Conservation (phyloP, 2,113 vertebrate genomes). For the Fregetta grallaria region DNA sequence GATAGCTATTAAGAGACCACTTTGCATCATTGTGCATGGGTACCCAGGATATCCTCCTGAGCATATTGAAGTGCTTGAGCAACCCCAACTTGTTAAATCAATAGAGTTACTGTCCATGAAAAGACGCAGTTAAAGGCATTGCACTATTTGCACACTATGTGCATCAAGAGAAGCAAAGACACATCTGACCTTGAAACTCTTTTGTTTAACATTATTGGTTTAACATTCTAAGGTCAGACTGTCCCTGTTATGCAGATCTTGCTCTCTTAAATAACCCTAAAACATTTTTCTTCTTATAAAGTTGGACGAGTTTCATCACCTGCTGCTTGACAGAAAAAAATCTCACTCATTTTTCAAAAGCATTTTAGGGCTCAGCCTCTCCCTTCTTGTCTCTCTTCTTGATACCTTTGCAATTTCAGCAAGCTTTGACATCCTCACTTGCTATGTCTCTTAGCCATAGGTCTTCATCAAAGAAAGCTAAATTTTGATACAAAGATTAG, state of each 20-base stretch:
- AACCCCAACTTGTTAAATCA: not conserved
- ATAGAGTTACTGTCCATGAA: not conserved
- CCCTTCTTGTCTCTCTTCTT: too few species aligned
- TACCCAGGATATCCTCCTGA: not conserved
- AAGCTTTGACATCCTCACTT: not conserved
- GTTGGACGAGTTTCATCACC: not conserved
- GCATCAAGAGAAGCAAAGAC: not conserved
- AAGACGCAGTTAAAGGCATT: not conserved
- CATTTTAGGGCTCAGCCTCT: not conserved
- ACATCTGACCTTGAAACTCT: not conserved
- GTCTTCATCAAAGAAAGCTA: not conserved
- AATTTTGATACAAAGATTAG: not conserved
- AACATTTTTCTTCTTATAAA: not conserved
- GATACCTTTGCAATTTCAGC: not conserved
- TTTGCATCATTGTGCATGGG: not conserved
- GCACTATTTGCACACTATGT: not conserved
- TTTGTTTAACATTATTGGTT: not conserved
- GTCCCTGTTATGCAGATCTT: not conserved
- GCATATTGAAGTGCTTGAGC: not conserved
- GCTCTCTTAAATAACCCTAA: not conserved
- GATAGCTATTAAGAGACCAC: not conserved
- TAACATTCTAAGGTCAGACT: not conserved
- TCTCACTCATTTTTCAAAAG: not conserved
- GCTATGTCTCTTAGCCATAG: accelerated
- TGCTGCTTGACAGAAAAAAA: not conserved